phyloP scores from a whole-genome alignment of 2,888 invertebrate genomes.

The Andrena bucephala region DNA sequence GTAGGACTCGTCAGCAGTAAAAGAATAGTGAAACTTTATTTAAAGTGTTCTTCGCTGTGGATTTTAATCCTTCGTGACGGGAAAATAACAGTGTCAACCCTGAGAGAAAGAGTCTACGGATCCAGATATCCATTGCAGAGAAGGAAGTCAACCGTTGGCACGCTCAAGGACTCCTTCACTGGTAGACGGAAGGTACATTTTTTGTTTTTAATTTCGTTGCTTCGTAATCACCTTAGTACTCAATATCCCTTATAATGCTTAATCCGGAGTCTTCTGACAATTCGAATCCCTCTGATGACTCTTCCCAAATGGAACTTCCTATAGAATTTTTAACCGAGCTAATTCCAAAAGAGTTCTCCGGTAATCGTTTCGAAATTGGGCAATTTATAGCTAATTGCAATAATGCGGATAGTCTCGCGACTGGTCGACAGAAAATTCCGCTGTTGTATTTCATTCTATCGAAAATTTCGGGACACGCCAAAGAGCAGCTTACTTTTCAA shows the following conservation, averaged over 20 bases:
- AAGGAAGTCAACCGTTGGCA: conserved; percentile 2
- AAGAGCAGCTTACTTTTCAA: conserved; percentile 24
- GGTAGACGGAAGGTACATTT: conserved; percentile 11
- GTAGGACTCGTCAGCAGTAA: too few species aligned
- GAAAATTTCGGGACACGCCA: conserved; percentile 22
- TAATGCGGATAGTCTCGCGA: conserved; percentile 21
- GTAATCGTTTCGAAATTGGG: conserved; percentile 9
- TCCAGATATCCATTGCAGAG: conserved; percentile 1
- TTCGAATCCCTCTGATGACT: background rate
- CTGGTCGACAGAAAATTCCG: conserved; percentile 7
- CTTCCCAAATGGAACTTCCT: background rate
- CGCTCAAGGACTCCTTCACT: background rate
- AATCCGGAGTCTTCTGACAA: background rate
- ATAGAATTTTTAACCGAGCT: background rate
- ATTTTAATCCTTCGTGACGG: too few species aligned
- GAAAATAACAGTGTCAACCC: background rate
- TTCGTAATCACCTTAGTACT: background rate
- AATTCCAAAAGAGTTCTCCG: conserved; percentile 5
- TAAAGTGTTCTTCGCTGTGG: too few species aligned
- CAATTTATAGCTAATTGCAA: conserved; percentile 41
- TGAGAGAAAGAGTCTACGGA: background rate
- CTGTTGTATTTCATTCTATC: conserved; percentile 27
- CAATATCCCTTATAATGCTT: background rate
- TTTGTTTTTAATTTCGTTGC: background rate
- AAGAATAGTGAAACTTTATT: too few species aligned